Evolutionary conservation across 1,140 invertebrate genomes (phyloP), one percentile per base, ranked within the genome.

Genomic region (Berghia stephanieae): DNA sequence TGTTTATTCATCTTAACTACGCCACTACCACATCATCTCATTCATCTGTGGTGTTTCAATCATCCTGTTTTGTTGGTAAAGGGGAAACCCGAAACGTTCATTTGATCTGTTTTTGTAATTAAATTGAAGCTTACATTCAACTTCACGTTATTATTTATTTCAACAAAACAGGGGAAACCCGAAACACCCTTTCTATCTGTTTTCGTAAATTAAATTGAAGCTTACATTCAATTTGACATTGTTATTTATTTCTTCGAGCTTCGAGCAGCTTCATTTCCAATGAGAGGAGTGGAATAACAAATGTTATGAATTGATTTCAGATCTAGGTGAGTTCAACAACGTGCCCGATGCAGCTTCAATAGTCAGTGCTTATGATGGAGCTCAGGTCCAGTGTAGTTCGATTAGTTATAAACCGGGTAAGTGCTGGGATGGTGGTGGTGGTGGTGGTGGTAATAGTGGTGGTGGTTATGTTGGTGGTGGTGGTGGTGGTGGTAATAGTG

Each of bases 361-460:
- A 46, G 73, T 75, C n/a, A 74, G 71, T 24, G 82, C 82, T 1
- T 84, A 79, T 69, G 79, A 84, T 55, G 82, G 80, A 43, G 79
- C 76, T 31, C 70, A 66, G 0, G 75, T 84, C 4, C 42, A 80
- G n/a, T 83, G 82, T 43, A 80, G 79, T 31, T 44, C 75, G 24
- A 80, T 82, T 18, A 71, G 63, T 21, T 78, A 74, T 60, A 80
- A 79, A 60, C 83, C 83, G 77, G 79, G 83, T 84, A 78, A 74
- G 57, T 63, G n/a, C 57, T 18, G n/a, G n/a, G n/a, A n/a, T 27
- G 10, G 36, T 63, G 36, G 24, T n/a, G n/a, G n/a, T n/a, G n/a
- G n/a, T n/a, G n/a, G n/a, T n/a, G n/a, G n/a, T n/a, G n/a, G n/a
- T n/a, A n/a, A n/a, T n/a, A n/a, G n/a, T n/a, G n/a, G n/a, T n/a